A percentile compares a stretch with the other conserved stretches of the same genome.
Conservation (phyloP, 2,888 invertebrate genomes). For the Panorpa germanica region DNA sequence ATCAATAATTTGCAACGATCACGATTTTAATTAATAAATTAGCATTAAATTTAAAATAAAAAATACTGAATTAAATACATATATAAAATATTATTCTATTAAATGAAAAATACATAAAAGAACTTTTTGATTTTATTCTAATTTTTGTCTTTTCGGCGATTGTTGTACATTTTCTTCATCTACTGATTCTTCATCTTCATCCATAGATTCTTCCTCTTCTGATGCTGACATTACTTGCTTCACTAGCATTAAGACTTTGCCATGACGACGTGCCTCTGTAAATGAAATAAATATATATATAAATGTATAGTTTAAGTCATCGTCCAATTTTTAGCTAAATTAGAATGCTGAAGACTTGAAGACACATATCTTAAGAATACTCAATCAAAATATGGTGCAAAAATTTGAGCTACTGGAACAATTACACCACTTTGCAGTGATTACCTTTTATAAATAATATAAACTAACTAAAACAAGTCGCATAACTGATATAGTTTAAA, state of each 20-base stretch:
- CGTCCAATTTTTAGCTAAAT: too few species aligned
- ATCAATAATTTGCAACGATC: too few species aligned
- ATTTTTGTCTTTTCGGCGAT: constrained; percentile 17
- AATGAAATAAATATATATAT: constrained; percentile 9
- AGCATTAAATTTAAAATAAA: too few species aligned
- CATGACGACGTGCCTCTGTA: constrained; percentile 27
- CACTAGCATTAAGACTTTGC: constrained; percentile 30
- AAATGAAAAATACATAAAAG: constrained; percentile 7
- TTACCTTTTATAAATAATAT: too few species aligned
- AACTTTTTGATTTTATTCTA: constrained; percentile 10
- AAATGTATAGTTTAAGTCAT: neutral
- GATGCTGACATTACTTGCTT: constrained; percentile 21
- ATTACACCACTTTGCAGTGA: too few species aligned
- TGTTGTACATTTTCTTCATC: constrained; percentile 18
- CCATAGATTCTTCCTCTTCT: constrained; percentile 12
- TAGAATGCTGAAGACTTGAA: too few species aligned
- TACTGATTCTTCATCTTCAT: constrained; percentile 11
- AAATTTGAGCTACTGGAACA: too few species aligned
- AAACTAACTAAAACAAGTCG: too few species aligned
- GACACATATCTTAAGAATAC: neutral
- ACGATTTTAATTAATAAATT: too few species aligned
- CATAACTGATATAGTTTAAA: too few species aligned
- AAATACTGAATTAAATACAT: too few species aligned
- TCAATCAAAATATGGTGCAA: too few species aligned
- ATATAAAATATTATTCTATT: constrained; percentile 1